These are phyloP conservation scores for Carposina sasakii DNA, from an alignment of 1,140 invertebrate genomes.

Conservation along the genomic window DNA sequence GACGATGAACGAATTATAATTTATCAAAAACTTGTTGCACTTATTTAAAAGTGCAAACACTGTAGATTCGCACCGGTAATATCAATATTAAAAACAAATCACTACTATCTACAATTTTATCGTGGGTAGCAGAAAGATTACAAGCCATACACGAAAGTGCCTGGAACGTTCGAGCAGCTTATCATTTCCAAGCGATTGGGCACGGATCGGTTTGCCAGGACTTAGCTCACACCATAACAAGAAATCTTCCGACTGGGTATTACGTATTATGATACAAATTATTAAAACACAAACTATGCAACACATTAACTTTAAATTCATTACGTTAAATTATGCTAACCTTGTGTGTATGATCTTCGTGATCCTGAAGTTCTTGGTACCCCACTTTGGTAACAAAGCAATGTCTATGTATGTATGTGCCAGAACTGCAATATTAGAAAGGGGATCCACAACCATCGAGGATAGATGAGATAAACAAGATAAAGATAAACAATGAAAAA, in stretches of 20 bases:
- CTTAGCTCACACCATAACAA: conserved; percentile 21
- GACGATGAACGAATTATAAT: too few relatives aligned
- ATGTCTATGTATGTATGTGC: not conserved
- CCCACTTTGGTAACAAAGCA: not conserved
- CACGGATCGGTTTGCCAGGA: conserved; percentile 15
- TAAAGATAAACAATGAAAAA: too few relatives aligned
- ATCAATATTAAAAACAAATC: too few relatives aligned
- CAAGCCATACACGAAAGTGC: conserved; percentile 17
- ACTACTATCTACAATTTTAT: too few relatives aligned
- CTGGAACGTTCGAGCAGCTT: conserved; percentile 29
- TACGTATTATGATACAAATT: too few relatives aligned
- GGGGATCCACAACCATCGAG: too few relatives aligned
- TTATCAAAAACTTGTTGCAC: too few relatives aligned
- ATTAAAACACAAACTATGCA: conserved; percentile 15
- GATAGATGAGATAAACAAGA: too few relatives aligned
- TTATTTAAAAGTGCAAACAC: too few relatives aligned
- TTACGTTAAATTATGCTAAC: not conserved
- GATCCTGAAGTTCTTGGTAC: not conserved
- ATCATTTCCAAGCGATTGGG: conserved; percentile 46
- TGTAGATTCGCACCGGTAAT: too few relatives aligned
- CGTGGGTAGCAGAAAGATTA: conserved; percentile 14
- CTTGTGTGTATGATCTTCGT: not conserved
- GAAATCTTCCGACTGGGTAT: conserved; percentile 24
- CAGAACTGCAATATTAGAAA: not conserved
- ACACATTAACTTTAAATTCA: conserved; percentile 9